phyloP scores from a whole-genome alignment of 2,113 vertebrate genomes.

The Brachyhypopomus gauderio region DNA sequence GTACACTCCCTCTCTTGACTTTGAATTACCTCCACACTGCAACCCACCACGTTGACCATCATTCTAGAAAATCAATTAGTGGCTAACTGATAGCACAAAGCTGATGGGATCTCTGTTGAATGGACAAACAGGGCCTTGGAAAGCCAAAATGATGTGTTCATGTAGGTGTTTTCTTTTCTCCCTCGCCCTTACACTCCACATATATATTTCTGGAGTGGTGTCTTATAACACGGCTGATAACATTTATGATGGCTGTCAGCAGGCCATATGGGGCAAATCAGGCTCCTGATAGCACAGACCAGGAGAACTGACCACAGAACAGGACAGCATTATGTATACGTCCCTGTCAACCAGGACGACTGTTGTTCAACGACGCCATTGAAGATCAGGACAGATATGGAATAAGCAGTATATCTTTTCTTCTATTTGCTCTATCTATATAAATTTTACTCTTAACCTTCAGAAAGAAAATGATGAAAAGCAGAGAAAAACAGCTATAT shows the following conservation, averaged over 20 bases:
- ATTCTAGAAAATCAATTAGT: conserved; percentile 79
- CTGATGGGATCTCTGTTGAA: conserved; percentile 64
- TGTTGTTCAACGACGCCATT: conserved; percentile 7
- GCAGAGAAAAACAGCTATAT: conserved; percentile 41
- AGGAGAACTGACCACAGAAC: conserved; percentile 10
- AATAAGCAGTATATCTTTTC: background rate
- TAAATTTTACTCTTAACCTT: conserved; percentile 27
- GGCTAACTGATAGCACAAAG: conserved; percentile 64
- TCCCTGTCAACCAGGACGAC: background rate
- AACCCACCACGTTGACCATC: conserved; percentile 71
- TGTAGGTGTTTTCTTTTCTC: conserved; percentile 1
- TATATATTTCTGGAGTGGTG: conserved; percentile 8
- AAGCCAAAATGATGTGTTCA: conserved; percentile 43
- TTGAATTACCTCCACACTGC: conserved; percentile 71
- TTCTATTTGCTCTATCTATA: conserved; percentile 15
- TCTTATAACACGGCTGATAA: conserved; percentile 12
- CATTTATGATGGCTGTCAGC: conserved; percentile 30
- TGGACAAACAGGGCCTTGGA: conserved; percentile 53
- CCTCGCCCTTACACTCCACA: background rate
- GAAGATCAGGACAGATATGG: background rate
- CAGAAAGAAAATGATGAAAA: conserved; percentile 17
- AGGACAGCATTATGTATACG: conserved; percentile 9
- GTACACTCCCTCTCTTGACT: conserved; percentile 70
- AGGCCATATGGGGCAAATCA: background rate
- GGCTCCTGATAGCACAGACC: conserved; percentile 26